Percentiles rank a stretch among this genome's conserved stretches.
These are phyloP conservation scores for Cochlearius cochlearius DNA, from an alignment of 2,113 vertebrate genomes.

Conservation along the genomic window DNA sequence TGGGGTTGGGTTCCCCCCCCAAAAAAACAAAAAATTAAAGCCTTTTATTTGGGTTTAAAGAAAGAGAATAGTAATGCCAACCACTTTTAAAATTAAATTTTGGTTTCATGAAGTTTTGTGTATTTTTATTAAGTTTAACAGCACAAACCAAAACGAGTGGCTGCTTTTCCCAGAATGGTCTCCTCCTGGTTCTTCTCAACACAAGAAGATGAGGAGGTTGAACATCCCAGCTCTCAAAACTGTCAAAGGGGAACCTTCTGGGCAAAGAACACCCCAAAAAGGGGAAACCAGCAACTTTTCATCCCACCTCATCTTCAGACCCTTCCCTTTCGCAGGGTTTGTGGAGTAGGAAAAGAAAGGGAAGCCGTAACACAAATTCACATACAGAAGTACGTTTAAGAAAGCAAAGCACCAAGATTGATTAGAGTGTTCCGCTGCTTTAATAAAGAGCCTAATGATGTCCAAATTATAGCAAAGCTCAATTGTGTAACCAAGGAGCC, in stretches of 20 bases:
- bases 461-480: constrained; percentile 65
- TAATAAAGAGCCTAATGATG: constrained; percentile 66
- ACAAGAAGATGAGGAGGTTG: background rate
- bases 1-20: background rate
- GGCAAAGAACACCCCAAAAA: background rate
- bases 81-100: background rate
- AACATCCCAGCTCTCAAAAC: background rate
- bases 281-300: background rate
- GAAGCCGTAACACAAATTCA: background rate
- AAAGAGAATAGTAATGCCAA: background rate
- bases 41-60: background rate
- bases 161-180: background rate
- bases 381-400: background rate
- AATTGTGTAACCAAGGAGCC: constrained; percentile 64
- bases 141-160: background rate
- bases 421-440: constrained; percentile 41
- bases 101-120: background rate
- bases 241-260: background rate
- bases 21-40: background rate
- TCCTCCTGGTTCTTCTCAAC: background rate
- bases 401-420: constrained; percentile 48
- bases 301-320: background rate
- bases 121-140: background rate
- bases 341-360: background rate
- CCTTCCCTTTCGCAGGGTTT: background rate